Conservation (phyloP, 2,113 vertebrate species). For the Strix uralensis region DNA sequence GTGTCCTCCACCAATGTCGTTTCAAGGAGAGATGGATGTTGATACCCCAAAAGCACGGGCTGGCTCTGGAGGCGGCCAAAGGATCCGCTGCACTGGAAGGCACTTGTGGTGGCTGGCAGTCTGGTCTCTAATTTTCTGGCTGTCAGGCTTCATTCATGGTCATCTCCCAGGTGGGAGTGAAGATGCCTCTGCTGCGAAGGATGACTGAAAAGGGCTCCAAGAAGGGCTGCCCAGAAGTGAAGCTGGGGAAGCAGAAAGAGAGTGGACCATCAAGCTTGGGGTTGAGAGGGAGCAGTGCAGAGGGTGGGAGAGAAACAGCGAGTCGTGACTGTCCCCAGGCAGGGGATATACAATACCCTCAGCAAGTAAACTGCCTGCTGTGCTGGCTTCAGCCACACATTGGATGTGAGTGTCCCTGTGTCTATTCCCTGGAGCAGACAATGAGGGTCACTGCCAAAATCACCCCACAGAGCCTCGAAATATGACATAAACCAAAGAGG, state of each 20-base stretch:
- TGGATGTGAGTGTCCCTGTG: not conserved
- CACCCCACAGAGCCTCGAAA: not conserved
- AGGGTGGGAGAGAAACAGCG: not conserved
- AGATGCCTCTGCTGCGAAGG: not conserved
- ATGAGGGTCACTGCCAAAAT: not conserved
- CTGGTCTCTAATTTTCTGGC: not conserved
- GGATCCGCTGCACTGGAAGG: not conserved
- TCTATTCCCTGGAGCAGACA: not conserved
- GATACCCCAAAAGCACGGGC: not conserved
- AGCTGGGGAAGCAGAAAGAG: not conserved
- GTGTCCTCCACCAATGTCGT: rapidly evolving
- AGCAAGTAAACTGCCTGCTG: not conserved
- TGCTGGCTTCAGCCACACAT: not conserved
- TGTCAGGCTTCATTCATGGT: not conserved
- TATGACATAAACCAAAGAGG: not conserved
- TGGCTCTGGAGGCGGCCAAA: not conserved
- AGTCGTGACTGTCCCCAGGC: not conserved
- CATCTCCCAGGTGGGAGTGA: not conserved
- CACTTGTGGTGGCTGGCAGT: not conserved
- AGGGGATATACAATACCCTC: not conserved
- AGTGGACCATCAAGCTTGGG: not conserved
- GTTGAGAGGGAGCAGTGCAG: not conserved
- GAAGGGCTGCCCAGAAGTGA: not conserved
- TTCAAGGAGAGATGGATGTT: not conserved
- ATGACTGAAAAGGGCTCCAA: not conserved